Percentiles rank a stretch among this genome's conserved stretches.
Evolutionary conservation across 2,888 invertebrate species (phyloP).

Genomic region (Aethes cnicana): DNA sequence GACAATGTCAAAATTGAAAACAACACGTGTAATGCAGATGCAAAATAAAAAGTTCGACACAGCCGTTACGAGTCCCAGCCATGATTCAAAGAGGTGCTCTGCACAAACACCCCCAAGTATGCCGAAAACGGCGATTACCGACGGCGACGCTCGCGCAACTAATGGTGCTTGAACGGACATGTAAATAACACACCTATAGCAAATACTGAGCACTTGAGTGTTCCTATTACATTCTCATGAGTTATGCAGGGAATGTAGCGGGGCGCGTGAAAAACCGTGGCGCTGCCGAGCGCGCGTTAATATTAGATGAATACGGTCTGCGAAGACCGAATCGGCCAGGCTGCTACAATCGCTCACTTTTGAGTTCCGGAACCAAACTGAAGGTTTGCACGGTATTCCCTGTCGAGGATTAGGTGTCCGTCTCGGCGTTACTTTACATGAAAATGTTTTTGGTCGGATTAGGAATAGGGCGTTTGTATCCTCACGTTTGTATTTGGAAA

Average conservation of each 20-base stretch:
- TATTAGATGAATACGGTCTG: constrained; percentile 73
- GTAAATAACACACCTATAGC: constrained; percentile 61
- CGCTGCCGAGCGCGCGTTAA: constrained; percentile 60
- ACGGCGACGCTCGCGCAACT: constrained; percentile 40
- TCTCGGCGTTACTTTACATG: too few species aligned
- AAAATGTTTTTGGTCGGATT: too few species aligned
- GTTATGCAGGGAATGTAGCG: constrained; percentile 69
- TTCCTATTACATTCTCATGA: constrained; percentile 75
- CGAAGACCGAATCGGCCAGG: constrained; percentile 64
- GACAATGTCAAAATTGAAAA: too few species aligned
- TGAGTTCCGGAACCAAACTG: constrained; percentile 59
- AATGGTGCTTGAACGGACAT: constrained; percentile 61
- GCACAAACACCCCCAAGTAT: constrained; percentile 33
- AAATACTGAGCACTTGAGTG: constrained; percentile 65
- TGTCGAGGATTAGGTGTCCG: constrained; percentile 64
- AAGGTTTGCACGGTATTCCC: constrained; percentile 62
- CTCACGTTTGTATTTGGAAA: constrained; percentile 10
- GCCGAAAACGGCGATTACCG: constrained; percentile 32
- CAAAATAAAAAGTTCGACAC: not conserved
- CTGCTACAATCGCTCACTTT: constrained; percentile 66
- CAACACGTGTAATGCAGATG: not conserved
- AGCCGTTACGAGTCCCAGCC: constrained; percentile 4
- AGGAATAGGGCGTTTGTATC: constrained; percentile 36
- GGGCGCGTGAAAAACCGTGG: constrained; percentile 73
- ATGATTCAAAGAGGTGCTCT: constrained; percentile 26